A percentile compares a stretch with the other conserved stretches of the same genome.
These are phyloP conservation scores for Brachyhypopomus occidentalis DNA, from an alignment of 2,113 vertebrate species.

Conservation along the genomic window DNA sequence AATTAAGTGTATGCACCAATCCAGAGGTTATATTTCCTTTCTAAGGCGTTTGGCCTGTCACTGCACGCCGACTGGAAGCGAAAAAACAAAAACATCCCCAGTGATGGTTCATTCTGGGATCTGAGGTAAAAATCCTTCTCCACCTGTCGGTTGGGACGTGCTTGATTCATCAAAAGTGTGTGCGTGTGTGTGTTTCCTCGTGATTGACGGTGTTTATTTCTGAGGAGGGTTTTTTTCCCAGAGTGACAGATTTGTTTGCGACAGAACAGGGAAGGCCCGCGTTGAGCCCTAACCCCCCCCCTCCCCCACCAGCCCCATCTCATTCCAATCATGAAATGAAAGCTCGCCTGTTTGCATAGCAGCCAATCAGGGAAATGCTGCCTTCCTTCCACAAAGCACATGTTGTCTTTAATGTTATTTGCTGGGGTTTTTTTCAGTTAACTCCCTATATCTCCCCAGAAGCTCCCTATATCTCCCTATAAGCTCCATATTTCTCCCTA, in stretches of 20 bases:
- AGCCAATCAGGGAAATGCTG: constrained; percentile 36
- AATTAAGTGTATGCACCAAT: no score
- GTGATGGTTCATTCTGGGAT: no score
- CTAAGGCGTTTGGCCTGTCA: no score
- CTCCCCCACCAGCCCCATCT: not conserved
- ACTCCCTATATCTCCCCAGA: constrained; percentile 39
- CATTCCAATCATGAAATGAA: constrained; percentile 28
- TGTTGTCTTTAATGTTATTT: constrained; percentile 38
- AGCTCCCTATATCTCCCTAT: not conserved
- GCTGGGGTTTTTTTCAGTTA: constrained; percentile 26
- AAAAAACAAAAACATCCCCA: no score
- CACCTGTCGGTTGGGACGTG: no score
- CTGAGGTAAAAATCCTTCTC: no score
- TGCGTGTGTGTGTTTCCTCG: not conserved
- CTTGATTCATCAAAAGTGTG: no score
- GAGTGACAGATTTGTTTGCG: constrained; percentile 23
- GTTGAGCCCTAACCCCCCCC: no score
- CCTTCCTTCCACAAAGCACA: constrained; percentile 46
- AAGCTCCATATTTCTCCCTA: constrained; percentile 32
- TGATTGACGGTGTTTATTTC: constrained; percentile 43
- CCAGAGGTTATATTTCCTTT: no score
- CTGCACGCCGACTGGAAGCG: no score
- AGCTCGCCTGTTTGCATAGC: constrained; percentile 33
- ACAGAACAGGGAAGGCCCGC: not conserved
- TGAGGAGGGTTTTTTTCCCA: constrained; percentile 27